A percentile compares a stretch with the other conserved stretches of the same genome.
Evolutionary conservation across 1,140 invertebrate genomes (phyloP).

Genomic region (Nylanderia fulva): DNA sequence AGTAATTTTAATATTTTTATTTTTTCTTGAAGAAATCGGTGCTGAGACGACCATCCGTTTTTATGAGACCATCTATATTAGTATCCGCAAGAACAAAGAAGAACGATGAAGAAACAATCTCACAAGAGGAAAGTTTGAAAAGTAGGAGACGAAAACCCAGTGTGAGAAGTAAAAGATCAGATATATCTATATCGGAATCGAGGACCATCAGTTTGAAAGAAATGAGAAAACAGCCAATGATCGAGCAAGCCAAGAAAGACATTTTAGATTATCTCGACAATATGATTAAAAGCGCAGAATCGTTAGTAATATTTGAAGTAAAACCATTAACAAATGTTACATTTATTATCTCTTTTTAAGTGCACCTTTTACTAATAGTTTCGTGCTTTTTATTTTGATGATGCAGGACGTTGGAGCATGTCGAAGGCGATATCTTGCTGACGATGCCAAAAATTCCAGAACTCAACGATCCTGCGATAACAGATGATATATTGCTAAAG

Average conservation of each 20-base stretch:
- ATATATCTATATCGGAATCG: background rate
- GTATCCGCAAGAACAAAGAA: slow-evolving; percentile 78
- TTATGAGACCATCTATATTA: slow-evolving; percentile 83
- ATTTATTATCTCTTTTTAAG: background rate
- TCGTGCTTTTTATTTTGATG: background rate
- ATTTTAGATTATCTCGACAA: slow-evolving; percentile 78
- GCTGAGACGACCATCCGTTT: slow-evolving; percentile 87
- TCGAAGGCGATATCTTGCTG: slow-evolving; percentile 89
- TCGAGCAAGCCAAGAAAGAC: slow-evolving; percentile 77
- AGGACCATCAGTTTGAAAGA: slow-evolving; percentile 15
- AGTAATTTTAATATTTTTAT: slow-evolving; percentile 17
- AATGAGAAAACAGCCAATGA: background rate
- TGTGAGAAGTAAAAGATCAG: background rate
- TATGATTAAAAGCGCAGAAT: slow-evolving; percentile 77
- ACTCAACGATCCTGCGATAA: slow-evolving; percentile 85
- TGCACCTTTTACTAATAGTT: background rate
- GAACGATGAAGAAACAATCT: slow-evolving; percentile 74
- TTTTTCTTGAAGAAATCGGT: slow-evolving; percentile 71
- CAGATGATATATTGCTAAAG: slow-evolving; percentile 82
- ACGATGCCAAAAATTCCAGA: slow-evolving; percentile 87
- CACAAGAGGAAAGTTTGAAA: background rate
- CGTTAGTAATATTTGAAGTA: slow-evolving; percentile 65
- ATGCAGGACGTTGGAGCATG: slow-evolving; percentile 89
- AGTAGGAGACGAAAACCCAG: background rate
- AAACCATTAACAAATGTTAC: background rate